Percentiles rank a stretch among this genome's conserved stretches.
Evolutionary conservation across 2,888 invertebrate species (phyloP).

Genomic region (Deroplatys truncata): DNA sequence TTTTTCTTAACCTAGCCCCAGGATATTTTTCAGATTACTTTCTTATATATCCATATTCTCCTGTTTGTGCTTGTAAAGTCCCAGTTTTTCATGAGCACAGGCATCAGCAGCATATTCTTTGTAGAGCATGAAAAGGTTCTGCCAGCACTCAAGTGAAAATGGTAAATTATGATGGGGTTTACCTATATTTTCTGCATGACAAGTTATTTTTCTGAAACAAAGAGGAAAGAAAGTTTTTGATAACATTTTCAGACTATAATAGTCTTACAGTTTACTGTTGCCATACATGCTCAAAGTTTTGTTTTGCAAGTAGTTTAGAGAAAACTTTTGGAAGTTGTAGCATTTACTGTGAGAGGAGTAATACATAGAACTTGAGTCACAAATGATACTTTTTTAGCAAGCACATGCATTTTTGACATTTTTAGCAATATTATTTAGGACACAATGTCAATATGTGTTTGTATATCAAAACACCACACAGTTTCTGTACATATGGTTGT

Average conservation of each 20-base stretch:
- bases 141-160: neutral
- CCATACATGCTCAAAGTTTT: neutral
- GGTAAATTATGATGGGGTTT: neutral
- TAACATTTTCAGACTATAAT: neutral
- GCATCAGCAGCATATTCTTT: neutral
- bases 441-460: neutral
- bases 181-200: neutral
- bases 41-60: neutral
- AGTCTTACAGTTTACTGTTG: neutral
- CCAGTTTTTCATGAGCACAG: neutral
- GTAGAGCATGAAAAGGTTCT: neutral
- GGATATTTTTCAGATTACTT: neutral
- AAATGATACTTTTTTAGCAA: neutral
- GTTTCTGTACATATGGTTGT: neutral
- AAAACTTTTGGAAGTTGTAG: neutral
- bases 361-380: neutral
- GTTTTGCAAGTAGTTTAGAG: neutral
- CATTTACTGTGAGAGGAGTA: neutral
- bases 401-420: neutral
- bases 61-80: neutral
- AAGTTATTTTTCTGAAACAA: neutral
- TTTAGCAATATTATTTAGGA: neutral
- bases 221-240: neutral
- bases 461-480: neutral
- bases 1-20: neutral